Conservation (phyloP, 2,113 vertebrate species). For the Oreochromis spilurus region DNA sequence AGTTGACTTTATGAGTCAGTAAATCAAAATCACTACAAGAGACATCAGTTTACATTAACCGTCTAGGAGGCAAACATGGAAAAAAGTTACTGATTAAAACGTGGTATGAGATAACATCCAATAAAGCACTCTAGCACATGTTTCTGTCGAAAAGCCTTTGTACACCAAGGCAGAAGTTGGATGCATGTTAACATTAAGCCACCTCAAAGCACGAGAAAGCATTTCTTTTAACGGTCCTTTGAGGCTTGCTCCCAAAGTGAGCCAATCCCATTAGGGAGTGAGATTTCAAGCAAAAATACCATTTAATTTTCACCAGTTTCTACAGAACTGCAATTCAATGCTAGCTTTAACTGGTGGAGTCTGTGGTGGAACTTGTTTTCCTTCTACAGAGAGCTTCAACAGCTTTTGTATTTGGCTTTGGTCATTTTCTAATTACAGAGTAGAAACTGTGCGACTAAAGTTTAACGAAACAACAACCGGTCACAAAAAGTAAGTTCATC, state of each 20-base stretch:
- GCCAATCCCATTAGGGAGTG: background rate
- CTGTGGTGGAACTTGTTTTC: background rate
- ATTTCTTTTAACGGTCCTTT: fast-evolving
- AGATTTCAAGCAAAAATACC: background rate
- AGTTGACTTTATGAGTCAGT: background rate
- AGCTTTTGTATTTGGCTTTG: background rate
- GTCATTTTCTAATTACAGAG: background rate
- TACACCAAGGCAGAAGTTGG: background rate
- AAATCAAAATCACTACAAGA: background rate
- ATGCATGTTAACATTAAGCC: background rate
- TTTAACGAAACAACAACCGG: background rate
- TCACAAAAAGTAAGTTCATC: background rate
- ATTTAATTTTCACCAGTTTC: background rate
- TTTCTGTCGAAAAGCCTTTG: background rate
- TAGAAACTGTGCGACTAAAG: background rate
- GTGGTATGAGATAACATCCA: background rate
- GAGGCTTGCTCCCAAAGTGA: background rate
- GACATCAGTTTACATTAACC: background rate
- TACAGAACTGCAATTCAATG: background rate
- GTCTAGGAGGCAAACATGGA: background rate
- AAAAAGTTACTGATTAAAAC: background rate
- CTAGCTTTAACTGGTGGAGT: background rate
- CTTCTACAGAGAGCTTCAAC: background rate
- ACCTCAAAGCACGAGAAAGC: background rate
- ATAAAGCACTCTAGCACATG: background rate